Evolutionary conservation across 1,140 invertebrate genomes (phyloP).

Genomic region (Leptinotarsa defecta): DNA sequence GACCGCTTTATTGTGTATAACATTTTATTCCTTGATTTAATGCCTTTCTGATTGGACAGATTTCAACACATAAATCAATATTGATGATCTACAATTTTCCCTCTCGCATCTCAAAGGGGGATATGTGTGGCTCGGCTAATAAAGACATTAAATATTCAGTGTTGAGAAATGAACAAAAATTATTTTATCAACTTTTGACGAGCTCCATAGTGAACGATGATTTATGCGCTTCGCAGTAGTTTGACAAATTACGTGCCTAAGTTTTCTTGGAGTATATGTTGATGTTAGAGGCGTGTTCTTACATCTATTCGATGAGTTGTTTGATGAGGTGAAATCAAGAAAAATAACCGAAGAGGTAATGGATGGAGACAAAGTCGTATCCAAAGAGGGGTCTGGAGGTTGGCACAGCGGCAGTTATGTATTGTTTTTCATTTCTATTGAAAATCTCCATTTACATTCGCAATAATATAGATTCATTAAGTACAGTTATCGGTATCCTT

Average conservation of each 20-base stretch:
- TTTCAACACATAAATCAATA: constrained; percentile 29
- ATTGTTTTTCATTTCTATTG: too few species aligned
- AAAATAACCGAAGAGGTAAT: too few species aligned
- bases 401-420: too few species aligned
- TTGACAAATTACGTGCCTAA: background rate
- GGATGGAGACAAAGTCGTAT: too few species aligned
- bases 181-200: constrained; percentile 9
- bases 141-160: constrained; percentile 17
- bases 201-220: background rate
- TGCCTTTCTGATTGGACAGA: constrained; percentile 25
- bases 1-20: constrained; percentile 21
- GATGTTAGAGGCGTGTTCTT: background rate
- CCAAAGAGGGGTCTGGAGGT: too few species aligned
- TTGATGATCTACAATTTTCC: constrained; percentile 20
- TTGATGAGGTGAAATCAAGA: background rate
- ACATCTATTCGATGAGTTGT: background rate
- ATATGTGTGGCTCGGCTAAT: constrained; percentile 6
- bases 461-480: too few species aligned
- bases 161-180: constrained; percentile 12
- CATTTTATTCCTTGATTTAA: constrained; percentile 22
- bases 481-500: too few species aligned
- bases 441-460: too few species aligned
- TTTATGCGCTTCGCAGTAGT: background rate
- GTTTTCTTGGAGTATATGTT: background rate
- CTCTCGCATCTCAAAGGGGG: background rate